A percentile compares a stretch with the other conserved stretches of the same genome.
Evolutionary conservation across 2,113 vertebrate species (phyloP).

Genomic region (Gasterosteus nipponicus): DNA sequence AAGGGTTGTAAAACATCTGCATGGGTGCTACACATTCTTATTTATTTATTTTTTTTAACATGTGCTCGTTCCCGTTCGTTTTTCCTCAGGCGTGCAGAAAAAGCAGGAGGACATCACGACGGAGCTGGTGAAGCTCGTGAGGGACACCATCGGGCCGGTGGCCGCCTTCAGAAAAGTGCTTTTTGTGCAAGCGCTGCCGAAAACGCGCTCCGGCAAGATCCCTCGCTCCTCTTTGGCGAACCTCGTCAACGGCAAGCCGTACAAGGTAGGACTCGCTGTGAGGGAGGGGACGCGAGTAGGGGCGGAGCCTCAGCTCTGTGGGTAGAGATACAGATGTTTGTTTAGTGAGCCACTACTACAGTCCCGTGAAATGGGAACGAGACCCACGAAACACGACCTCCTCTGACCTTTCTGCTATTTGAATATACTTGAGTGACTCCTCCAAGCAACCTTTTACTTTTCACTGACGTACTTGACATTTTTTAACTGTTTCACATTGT

Average conservation of each 20-base stretch:
- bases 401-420: no score
- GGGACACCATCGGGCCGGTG: constrained; percentile 89
- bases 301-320: not conserved
- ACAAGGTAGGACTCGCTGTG: constrained; percentile 79
- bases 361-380: no score
- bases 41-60: not conserved
- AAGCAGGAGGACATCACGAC: constrained; percentile 74
- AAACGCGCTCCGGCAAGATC: constrained; percentile 97
- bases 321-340: no score
- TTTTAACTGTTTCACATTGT: no score
- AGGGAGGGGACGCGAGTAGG: not conserved
- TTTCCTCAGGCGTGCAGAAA: constrained; percentile 78
- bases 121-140: constrained; percentile 87
- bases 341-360: no score
- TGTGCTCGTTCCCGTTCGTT: not conserved
- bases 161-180: constrained; percentile 90
- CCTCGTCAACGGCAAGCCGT: constrained; percentile 90
- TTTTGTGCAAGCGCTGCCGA: constrained; percentile 89
- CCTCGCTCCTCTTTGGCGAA: constrained; percentile 89
- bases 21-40: not conserved
- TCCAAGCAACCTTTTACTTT: no score
- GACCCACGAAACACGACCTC: no score
- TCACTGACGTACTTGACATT: no score
- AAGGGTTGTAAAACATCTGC: no score
- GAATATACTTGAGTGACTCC: not conserved